A percentile compares a stretch with the other conserved stretches of the same genome.
Evolutionary conservation across 2,888 invertebrate genomes (phyloP).

Genomic region (Suillia variegata): DNA sequence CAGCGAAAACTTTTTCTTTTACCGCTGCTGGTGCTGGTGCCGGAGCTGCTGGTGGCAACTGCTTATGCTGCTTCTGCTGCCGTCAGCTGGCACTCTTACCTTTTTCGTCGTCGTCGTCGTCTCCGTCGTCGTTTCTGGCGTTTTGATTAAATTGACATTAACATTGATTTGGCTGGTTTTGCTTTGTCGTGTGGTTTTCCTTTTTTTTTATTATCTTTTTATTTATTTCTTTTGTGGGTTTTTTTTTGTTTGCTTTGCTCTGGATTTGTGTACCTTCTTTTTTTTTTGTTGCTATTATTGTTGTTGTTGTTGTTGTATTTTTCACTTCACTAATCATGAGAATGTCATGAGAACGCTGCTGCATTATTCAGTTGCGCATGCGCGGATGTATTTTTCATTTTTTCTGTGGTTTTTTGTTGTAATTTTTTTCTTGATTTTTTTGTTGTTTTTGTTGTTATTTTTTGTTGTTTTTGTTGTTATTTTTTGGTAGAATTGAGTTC

Average conservation of each 20-base stretch:
- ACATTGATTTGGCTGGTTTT: conserved; percentile 2
- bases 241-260: too few relatives aligned
- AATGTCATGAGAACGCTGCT: too few relatives aligned
- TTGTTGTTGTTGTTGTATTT: not conserved
- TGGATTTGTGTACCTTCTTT: not conserved
- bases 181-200: not conserved
- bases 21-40: too few relatives aligned
- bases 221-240: too few relatives aligned
- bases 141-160: not conserved
- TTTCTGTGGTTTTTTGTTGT: too few relatives aligned
- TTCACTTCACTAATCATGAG: not conserved
- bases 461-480: conserved; percentile 17
- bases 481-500: too few relatives aligned
- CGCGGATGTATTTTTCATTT: too few relatives aligned
- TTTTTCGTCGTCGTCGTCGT: not conserved
- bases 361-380: not conserved
- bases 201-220: too few relatives aligned
- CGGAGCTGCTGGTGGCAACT: too few relatives aligned
- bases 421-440: too few relatives aligned
- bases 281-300: not conserved
- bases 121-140: not conserved
- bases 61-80: too few relatives aligned
- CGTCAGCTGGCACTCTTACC: not conserved
- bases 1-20: not conserved
- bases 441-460: conserved; percentile 11